Evolutionary conservation across 1,140 invertebrate species (phyloP).

Genomic region (Cotesia typhae): DNA sequence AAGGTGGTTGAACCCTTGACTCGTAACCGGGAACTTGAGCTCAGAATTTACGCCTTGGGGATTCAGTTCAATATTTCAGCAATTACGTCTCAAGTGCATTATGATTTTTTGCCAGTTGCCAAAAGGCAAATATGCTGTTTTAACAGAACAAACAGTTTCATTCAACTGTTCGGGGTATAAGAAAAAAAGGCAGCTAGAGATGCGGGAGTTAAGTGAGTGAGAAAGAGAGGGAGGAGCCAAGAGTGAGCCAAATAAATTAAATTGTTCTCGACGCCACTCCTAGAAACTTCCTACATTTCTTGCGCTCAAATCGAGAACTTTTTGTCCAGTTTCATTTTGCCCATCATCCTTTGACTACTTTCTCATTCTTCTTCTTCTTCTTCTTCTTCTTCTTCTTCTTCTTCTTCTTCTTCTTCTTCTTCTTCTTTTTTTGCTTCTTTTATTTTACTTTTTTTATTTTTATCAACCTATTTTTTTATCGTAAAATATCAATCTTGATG

Average conservation of each 20-base stretch:
- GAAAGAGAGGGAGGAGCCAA: background rate
- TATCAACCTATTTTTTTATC: conserved; percentile 7
- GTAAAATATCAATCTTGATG: conserved; percentile 15
- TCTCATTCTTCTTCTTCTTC: background rate
- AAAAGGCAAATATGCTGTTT: conserved; percentile 24
- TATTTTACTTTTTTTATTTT: background rate
- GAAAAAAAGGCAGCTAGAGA: background rate
- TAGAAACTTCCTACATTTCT: conserved; percentile 10
- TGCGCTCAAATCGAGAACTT: conserved; percentile 10
- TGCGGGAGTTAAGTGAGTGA: background rate
- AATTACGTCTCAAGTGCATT: conserved; percentile 19
- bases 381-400: background rate
- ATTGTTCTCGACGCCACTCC: conserved; percentile 18
- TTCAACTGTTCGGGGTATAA: background rate
- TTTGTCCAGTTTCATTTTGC: conserved; percentile 18
- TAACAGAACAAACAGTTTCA: conserved; percentile 24
- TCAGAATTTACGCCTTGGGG: background rate
- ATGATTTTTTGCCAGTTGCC: conserved; percentile 13
- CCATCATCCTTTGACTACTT: conserved; percentile 1
- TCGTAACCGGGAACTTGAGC: background rate
- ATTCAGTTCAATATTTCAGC: conserved; percentile 20
- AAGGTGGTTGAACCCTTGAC: too few relatives aligned
- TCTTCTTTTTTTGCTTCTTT: background rate
- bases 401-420: background rate
- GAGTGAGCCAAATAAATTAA: conserved; percentile 22